Conservation (phyloP, 1,140 invertebrate genomes). For the Lasioglossum albipes region DNA sequence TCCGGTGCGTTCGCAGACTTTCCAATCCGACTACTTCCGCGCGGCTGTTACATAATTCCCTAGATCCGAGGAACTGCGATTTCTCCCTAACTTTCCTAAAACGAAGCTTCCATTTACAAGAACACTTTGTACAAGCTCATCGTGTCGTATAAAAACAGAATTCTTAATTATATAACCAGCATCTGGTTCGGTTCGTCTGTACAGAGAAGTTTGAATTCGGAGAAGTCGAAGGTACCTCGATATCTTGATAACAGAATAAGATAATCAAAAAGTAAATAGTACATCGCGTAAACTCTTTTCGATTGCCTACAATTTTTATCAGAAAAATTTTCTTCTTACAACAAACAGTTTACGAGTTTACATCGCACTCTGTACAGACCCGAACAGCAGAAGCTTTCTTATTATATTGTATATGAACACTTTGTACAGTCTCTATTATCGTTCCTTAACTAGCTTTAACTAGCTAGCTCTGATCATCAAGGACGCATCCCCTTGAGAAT, state of each 20-base stretch:
- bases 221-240: too few relatives aligned
- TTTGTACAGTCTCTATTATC: neutral
- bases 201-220: neutral
- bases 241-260: too few relatives aligned
- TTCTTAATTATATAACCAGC: neutral
- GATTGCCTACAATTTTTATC: too few relatives aligned
- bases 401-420: neutral
- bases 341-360: too few relatives aligned
- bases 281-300: too few relatives aligned
- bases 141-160: neutral
- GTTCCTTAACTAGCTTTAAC: too few relatives aligned
- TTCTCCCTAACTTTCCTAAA: constrained; percentile 9
- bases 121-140: constrained; percentile 3
- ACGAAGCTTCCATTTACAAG: neutral
- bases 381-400: neutral
- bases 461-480: too few relatives aligned
- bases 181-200: neutral
- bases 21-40: constrained; percentile 34
- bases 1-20: constrained; percentile 10
- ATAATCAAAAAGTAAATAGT: too few relatives aligned
- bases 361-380: neutral
- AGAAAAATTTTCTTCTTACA: too few relatives aligned
- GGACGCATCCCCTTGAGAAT: too few relatives aligned
- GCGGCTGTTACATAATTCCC: constrained; percentile 30
- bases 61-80: constrained; percentile 22